Conservation (phyloP, 2,888 invertebrate genomes). For the Hirudinaria manillensis region DNA sequence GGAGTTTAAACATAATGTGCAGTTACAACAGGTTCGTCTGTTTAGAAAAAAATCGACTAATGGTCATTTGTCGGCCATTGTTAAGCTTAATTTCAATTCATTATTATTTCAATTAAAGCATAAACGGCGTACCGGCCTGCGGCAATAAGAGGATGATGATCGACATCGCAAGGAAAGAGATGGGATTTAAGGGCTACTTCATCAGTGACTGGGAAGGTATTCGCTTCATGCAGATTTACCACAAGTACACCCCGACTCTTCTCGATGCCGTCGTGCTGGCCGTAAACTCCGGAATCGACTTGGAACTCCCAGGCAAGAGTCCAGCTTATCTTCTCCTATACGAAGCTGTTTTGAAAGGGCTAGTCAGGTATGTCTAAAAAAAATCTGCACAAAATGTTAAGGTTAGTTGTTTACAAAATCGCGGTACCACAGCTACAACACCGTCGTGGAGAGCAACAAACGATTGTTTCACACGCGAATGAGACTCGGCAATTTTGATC, state of each 20-base stretch:
- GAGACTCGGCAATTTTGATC: slow-evolving; percentile 43
- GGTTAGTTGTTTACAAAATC: background rate
- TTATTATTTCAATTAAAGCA: slow-evolving; percentile 38
- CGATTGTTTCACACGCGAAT: slow-evolving; percentile 42
- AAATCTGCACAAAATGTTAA: background rate
- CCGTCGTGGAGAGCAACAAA: slow-evolving; percentile 35
- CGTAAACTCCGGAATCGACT: slow-evolving; percentile 40
- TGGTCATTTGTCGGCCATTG: no score
- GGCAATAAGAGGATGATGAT: slow-evolving; percentile 40
- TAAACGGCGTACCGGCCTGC: slow-evolving; percentile 43
- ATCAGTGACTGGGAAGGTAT: slow-evolving; percentile 43
- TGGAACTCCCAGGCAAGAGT: slow-evolving; percentile 35
- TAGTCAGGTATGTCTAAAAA: slow-evolving; percentile 17
- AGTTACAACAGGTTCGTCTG: slow-evolving; percentile 47
- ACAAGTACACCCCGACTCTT: slow-evolving; percentile 36
- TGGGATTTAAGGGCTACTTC: slow-evolving; percentile 41
- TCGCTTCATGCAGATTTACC: slow-evolving; percentile 35
- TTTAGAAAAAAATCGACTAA: background rate
- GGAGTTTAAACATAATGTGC: slow-evolving; percentile 50
- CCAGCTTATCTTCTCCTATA: slow-evolving; percentile 24
- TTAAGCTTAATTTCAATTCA: no score
- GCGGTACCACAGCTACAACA: background rate
- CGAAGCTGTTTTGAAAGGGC: slow-evolving; percentile 26
- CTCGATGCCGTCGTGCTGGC: slow-evolving; percentile 38
- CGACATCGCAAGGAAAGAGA: slow-evolving; percentile 38